phyloP scores from a whole-genome alignment of 2,113 vertebrate species.

The Pangasianodon hypophthalmus region DNA sequence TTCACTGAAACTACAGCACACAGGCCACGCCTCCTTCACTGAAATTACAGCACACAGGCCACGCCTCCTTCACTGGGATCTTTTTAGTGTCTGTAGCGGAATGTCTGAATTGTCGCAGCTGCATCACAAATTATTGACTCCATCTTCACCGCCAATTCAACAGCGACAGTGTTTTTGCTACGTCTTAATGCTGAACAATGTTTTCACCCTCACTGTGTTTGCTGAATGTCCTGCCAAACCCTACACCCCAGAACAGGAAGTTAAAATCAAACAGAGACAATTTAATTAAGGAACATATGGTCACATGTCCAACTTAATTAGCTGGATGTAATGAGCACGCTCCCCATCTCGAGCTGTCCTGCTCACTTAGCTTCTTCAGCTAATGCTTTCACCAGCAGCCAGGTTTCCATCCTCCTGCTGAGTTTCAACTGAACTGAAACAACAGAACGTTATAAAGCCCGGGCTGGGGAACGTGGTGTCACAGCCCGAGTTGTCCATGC shows the following conservation, averaged over 20 bases:
- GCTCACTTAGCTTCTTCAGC: background rate
- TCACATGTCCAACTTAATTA: conserved; percentile 17
- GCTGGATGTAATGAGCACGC: background rate
- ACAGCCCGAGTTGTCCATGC: background rate
- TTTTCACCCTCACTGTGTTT: background rate
- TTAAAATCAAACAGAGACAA: conserved; percentile 7
- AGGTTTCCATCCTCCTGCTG: background rate
- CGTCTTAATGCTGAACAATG: background rate
- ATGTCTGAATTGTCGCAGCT: background rate
- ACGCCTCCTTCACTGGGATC: background rate
- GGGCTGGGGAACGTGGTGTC: background rate
- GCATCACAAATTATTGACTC: background rate
- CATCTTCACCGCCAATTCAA: background rate
- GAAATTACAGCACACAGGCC: background rate
- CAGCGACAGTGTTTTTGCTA: background rate
- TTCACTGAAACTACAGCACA: background rate
- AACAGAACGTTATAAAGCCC: background rate
- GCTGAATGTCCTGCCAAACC: background rate
- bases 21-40: background rate
- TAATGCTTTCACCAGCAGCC: background rate
- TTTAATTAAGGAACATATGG: conserved; percentile 38
- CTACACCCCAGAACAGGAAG: conserved; percentile 12
- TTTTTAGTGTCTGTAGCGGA: background rate
- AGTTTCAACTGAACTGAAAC: background rate
- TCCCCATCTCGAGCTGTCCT: background rate